Evolutionary conservation across 1,140 invertebrate species (phyloP).

Genomic region (Eurytemora carolleeae): DNA sequence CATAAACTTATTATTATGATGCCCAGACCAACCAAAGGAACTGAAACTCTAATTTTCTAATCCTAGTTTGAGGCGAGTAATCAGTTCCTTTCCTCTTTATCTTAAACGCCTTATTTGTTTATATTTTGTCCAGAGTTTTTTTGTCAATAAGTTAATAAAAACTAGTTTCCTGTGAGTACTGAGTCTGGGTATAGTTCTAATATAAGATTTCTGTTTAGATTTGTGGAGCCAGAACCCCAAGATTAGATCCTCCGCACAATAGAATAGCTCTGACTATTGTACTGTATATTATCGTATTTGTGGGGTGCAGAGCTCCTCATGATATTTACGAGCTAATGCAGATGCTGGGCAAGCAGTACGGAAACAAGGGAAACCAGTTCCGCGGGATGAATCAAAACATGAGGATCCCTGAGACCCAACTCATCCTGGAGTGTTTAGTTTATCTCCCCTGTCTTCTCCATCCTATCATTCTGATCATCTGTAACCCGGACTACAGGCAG

Average conservation of each 20-base stretch:
- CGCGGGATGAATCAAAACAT: not conserved
- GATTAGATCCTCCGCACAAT: conserved; percentile 7
- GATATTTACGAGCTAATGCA: conserved; percentile 6
- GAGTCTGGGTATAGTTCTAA: no score
- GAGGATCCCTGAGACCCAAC: not conserved
- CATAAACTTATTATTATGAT: no score
- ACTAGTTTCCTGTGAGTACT: no score
- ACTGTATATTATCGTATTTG: not conserved
- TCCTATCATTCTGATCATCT: conserved; percentile 5
- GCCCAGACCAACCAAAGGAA: no score
- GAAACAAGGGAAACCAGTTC: not conserved
- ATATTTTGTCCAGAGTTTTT: no score
- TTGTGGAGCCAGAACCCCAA: conserved; percentile 3
- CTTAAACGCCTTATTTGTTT: no score
- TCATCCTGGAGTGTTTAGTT: conserved; percentile 4
- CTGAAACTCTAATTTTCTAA: no score
- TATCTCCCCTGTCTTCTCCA: conserved; percentile 4
- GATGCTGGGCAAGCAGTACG: not conserved
- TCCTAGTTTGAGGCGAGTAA: no score
- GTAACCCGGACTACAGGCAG: conserved; percentile 8
- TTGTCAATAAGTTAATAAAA: no score
- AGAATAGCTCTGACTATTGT: not conserved
- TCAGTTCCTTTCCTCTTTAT: no score
- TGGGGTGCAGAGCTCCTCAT: not conserved
- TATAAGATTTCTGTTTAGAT: no score